Percentiles rank a stretch among this genome's conserved stretches.
phyloP scores from a whole-genome alignment of 2,797 vertebrate genomes.

The Microctenopoma steveboyesi region DNA sequence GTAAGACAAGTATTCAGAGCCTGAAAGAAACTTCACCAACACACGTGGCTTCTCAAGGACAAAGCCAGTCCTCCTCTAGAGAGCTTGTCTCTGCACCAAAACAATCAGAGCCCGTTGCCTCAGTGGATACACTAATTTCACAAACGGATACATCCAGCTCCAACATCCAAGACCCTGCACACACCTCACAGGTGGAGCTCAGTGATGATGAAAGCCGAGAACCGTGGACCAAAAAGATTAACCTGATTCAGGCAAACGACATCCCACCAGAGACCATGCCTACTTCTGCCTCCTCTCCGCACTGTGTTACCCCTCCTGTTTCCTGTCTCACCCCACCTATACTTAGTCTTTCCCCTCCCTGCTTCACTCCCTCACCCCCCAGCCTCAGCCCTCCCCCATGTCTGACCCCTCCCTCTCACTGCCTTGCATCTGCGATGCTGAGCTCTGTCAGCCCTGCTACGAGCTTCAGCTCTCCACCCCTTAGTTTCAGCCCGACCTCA shows the following conservation, averaged over 20 bases:
- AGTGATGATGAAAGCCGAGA: conserved; percentile 43
- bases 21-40: conserved; percentile 31
- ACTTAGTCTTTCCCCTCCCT: conserved; percentile 71
- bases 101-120: conserved; percentile 46
- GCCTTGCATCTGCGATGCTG: conserved; percentile 50
- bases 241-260: conserved; percentile 29
- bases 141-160: conserved; percentile 16
- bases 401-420: conserved; percentile 65
- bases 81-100: conserved; percentile 41
- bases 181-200: conserved; percentile 57
- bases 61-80: conserved; percentile 21
- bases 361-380: conserved; percentile 53
- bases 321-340: conserved; percentile 61
- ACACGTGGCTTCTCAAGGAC: conserved; percentile 18
- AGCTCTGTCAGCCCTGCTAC: conserved; percentile 53
- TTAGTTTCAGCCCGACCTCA: conserved; percentile 76
- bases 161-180: conserved; percentile 26
- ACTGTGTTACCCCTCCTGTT: conserved; percentile 45
- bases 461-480: conserved; percentile 67
- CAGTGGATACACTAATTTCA: conserved; percentile 23
- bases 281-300: conserved; percentile 35
- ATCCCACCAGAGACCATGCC: conserved; percentile 44
- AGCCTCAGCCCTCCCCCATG: conserved; percentile 71
- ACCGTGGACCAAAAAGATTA: conserved; percentile 25
- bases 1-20: conserved; percentile 32